Percentiles rank a stretch among this genome's conserved stretches.
Conservation (phyloP, 2,797 vertebrate species). For the Xenops minutus region DNA sequence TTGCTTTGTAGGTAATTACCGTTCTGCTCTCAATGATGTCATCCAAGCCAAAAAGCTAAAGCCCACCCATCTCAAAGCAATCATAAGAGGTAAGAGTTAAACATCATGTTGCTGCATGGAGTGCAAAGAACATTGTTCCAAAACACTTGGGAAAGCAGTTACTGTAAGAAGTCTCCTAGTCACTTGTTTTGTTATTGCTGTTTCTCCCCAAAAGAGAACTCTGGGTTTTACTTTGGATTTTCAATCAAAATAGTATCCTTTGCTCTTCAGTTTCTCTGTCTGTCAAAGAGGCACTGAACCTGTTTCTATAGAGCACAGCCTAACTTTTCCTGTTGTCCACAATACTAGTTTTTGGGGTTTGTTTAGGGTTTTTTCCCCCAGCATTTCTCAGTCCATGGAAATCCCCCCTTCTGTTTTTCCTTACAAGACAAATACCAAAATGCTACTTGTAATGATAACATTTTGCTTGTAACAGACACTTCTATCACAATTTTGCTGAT, state of each 20-base stretch:
- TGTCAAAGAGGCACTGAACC: background rate
- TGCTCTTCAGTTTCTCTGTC: background rate
- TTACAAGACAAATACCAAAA: background rate
- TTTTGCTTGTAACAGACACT: background rate
- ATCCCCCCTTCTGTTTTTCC: background rate
- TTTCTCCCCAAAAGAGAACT: background rate
- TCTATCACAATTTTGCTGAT: background rate
- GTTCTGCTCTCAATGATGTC: slow-evolving; percentile 89
- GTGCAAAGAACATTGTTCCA: rapidly evolving
- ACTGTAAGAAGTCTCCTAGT: background rate
- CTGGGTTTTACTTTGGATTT: background rate
- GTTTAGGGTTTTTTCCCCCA: background rate
- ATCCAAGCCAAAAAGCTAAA: slow-evolving; percentile 86
- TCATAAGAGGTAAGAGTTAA: slow-evolving; percentile 83
- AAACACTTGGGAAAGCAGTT: background rate
- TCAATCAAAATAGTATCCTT: background rate
- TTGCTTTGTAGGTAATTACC: slow-evolving; percentile 85
- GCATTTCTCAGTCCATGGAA: background rate
- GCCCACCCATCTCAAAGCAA: slow-evolving; percentile 90
- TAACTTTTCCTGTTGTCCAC: background rate
- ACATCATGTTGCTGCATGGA: rapidly evolving
- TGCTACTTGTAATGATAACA: background rate
- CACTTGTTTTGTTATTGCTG: background rate
- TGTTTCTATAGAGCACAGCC: background rate
- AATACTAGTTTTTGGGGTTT: rapidly evolving